Base-by-base conservation (phyloP, 1,140 invertebrate species). In the Meloidogyne exigua region DNA sequence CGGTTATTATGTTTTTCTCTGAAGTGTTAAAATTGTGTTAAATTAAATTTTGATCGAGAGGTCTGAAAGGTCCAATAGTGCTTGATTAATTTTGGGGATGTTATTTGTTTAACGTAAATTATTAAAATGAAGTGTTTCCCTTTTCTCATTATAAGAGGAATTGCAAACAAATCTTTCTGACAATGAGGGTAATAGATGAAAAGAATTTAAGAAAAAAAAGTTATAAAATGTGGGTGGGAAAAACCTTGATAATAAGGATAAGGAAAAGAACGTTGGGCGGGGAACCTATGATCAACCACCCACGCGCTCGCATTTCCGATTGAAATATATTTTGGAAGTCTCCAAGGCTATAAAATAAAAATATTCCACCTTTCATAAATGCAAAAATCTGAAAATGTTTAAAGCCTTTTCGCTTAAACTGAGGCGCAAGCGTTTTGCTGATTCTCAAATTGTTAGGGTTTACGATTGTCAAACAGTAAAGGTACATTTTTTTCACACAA, bases 351-450 rank as follows among this genome's bases (percentile, higher is more conserved):
- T 57, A 57, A 57, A n/a, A n/a, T 57, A n/a, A 18, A 57, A 57
- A 57, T 18, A n/a, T 57, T 57, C 18, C 49, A 7, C 18, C 18
- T n/a, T n/a, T 0, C 18, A 69, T 3, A 28, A 69, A 39, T 18
- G 4, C 1, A 73, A 73, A 25, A 57, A 18, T 18, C 15, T 21
- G 12, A 23, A 66, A 64, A 73, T 73, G 71, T 32, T 73, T 21
- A 73, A 73, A 49, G 71, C 57, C 3, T 10, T 73, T 13, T 73
- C 71, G 1, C 21, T 73, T 21, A 26, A 36, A 11, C 9, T 73
- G n/a, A 73, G 65, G n/a, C 49, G 71, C 4, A 73, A 65, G 44
- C 62, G 57, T 57, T 57, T 57, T 57, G 49, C 49, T n/a, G 49
- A 57, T 57, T 57, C 49, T n/a, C 49, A 57, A 18, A 15, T 15